Percentiles rank a stretch among this genome's conserved stretches.
phyloP scores from a whole-genome alignment of 1,140 invertebrate genomes.

The Rhagoletis zephyria region DNA sequence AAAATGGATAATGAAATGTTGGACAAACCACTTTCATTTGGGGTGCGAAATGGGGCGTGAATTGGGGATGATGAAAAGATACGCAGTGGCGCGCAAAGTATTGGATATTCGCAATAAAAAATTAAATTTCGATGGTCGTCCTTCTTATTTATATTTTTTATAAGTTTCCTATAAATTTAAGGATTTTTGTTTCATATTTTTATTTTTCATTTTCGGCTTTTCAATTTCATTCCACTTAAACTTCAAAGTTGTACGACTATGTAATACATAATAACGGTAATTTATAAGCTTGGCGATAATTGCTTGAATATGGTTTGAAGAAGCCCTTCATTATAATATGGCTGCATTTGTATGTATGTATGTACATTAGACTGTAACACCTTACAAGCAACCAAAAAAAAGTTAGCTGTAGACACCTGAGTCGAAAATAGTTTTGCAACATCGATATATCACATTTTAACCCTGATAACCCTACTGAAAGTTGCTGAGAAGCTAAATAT shows the following conservation, averaged over 20 bases:
- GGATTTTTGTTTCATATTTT: background rate
- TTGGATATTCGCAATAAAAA: background rate
- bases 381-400: too few relatives aligned
- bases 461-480: too few relatives aligned
- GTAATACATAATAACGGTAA: slow-evolving; percentile 69
- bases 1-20: slow-evolving; percentile 8
- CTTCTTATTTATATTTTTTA: background rate
- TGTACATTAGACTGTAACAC: too few relatives aligned
- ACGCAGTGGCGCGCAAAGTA: background rate
- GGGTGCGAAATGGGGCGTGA: slow-evolving; percentile 8
- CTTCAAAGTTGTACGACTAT: background rate
- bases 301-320: slow-evolving; percentile 58
- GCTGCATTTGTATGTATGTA: too few relatives aligned
- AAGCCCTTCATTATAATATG: slow-evolving; percentile 2
- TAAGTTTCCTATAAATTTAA: background rate
- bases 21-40: background rate
- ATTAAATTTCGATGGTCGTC: background rate
- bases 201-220: background rate
- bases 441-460: too few relatives aligned
- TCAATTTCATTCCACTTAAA: slow-evolving; percentile 10
- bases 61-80: background rate
- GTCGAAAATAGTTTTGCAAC: too few relatives aligned
- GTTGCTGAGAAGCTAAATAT: too few relatives aligned
- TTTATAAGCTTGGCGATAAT: slow-evolving; percentile 69
- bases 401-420: too few relatives aligned